phyloP scores from a whole-genome alignment of 2,888 invertebrate species.

The Chrysina gloriosa region DNA sequence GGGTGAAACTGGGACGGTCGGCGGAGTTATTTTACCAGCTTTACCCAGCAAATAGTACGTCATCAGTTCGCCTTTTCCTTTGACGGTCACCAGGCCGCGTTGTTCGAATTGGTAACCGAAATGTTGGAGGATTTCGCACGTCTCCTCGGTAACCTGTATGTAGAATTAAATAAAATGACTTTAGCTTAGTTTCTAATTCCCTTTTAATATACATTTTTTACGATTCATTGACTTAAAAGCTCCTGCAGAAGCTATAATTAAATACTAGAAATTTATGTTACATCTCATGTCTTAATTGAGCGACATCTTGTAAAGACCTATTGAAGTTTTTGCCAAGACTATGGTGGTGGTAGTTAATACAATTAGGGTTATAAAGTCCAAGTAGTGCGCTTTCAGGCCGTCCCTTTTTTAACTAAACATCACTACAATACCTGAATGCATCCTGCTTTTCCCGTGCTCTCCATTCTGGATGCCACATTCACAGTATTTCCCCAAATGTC shows the following conservation, averaged over 20 bases:
- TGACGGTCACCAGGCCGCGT: constrained; percentile 93
- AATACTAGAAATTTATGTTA: too few relatives aligned
- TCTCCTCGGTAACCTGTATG: constrained; percentile 92
- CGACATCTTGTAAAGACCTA: too few relatives aligned
- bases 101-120: constrained; percentile 95
- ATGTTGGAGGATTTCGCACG: constrained; percentile 85
- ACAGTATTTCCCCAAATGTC: constrained; percentile 98
- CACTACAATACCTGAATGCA: constrained; percentile 89
- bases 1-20: constrained; percentile 61
- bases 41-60: constrained; percentile 88
- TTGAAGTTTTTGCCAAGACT: too few relatives aligned
- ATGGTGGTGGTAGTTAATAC: too few relatives aligned
- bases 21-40: constrained; percentile 62
- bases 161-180: constrained; percentile 15
- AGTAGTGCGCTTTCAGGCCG: too few relatives aligned
- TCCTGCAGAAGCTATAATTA: too few relatives aligned
- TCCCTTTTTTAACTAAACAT: too few relatives aligned
- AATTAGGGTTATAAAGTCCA: too few relatives aligned
- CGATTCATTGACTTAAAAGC: too few relatives aligned
- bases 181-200: background rate
- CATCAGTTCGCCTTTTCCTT: constrained; percentile 96
- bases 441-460: constrained; percentile 95
- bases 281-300: too few relatives aligned
- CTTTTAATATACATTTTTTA: too few relatives aligned
- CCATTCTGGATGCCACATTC: constrained; percentile 97